Percentiles rank a stretch among this genome's conserved stretches.
phyloP scores from a whole-genome alignment of 2,797 vertebrate species.

The Sebastes baramenuke region DNA sequence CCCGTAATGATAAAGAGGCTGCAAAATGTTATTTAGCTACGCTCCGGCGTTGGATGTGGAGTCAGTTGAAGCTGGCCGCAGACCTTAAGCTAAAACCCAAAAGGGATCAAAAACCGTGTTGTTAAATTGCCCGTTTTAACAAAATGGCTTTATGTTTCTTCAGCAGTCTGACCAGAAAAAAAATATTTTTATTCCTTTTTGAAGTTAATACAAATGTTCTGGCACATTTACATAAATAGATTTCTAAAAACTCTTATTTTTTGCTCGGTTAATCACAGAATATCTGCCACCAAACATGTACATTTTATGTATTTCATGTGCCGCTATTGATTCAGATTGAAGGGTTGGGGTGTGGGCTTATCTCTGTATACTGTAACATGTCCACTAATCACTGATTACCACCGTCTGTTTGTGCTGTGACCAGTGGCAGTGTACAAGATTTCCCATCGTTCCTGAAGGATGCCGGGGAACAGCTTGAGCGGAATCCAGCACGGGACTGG shows the following conservation, averaged over 20 bases:
- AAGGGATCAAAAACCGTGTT: slow-evolving; percentile 48
- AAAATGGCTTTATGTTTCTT: slow-evolving; percentile 23
- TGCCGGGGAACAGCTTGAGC: slow-evolving; percentile 82
- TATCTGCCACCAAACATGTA: slow-evolving; percentile 34
- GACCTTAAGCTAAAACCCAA: slow-evolving; percentile 58
- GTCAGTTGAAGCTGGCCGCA: slow-evolving; percentile 60
- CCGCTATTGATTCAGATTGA: slow-evolving; percentile 59
- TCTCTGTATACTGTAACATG: slow-evolving; percentile 77
- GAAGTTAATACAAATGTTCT: slow-evolving; percentile 12
- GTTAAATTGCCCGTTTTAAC: slow-evolving; percentile 39
- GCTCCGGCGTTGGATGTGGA: slow-evolving; percentile 48
- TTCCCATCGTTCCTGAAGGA: slow-evolving; percentile 82
- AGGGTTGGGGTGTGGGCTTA: slow-evolving; percentile 64
- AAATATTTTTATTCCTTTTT: background rate
- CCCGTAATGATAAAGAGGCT: slow-evolving; percentile 72
- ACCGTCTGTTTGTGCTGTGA: slow-evolving; percentile 77
- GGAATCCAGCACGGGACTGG: slow-evolving; percentile 76
- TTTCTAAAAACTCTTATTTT: background rate
- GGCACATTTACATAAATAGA: slow-evolving; percentile 5
- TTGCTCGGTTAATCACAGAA: slow-evolving; percentile 18
- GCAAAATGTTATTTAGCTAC: slow-evolving; percentile 68
- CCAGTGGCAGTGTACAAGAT: slow-evolving; percentile 75
- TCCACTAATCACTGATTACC: slow-evolving; percentile 80
- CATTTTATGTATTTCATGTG: slow-evolving; percentile 40
- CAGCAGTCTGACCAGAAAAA: background rate